phyloP scores from a whole-genome alignment of 2,113 vertebrate species.

The Limanda limanda region DNA sequence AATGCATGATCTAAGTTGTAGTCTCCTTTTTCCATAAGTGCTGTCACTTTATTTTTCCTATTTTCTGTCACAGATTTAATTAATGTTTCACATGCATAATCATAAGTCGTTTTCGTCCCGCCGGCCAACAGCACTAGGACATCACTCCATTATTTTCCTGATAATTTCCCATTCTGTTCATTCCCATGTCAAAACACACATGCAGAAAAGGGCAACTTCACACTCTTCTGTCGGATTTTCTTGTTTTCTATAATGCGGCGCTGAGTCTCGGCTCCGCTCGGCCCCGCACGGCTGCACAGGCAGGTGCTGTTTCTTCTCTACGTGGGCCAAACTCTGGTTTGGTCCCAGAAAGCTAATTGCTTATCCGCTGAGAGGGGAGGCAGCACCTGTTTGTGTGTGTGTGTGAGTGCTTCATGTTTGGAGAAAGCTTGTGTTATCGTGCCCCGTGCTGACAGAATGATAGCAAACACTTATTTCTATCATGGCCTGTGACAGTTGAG shows the following conservation, averaged over 20 bases:
- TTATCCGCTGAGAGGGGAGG: constrained; percentile 53
- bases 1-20: background rate
- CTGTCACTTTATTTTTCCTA: constrained; percentile 25
- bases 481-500: constrained; percentile 57
- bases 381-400: constrained; percentile 49
- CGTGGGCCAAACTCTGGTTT: constrained; percentile 54
- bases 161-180: constrained; percentile 44
- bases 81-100: constrained; percentile 42
- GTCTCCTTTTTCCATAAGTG: constrained; percentile 6
- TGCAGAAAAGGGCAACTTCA: constrained; percentile 52
- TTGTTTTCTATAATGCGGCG: constrained; percentile 33
- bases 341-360: constrained; percentile 65
- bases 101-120: constrained; percentile 23
- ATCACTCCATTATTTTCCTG: constrained; percentile 22
- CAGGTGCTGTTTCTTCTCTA: constrained; percentile 68
- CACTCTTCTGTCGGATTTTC: constrained; percentile 46
- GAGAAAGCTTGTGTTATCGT: constrained; percentile 54
- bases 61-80: constrained; percentile 42
- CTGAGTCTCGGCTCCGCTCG: constrained; percentile 27
- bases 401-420: constrained; percentile 28
- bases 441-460: constrained; percentile 69
- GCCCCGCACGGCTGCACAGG: constrained; percentile 45
- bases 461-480: constrained; percentile 70
- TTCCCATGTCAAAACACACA: constrained; percentile 45
- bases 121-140: constrained; percentile 1